phyloP scores from a whole-genome alignment of 2,797 vertebrate genomes.

The Anguilla anguilla region DNA sequence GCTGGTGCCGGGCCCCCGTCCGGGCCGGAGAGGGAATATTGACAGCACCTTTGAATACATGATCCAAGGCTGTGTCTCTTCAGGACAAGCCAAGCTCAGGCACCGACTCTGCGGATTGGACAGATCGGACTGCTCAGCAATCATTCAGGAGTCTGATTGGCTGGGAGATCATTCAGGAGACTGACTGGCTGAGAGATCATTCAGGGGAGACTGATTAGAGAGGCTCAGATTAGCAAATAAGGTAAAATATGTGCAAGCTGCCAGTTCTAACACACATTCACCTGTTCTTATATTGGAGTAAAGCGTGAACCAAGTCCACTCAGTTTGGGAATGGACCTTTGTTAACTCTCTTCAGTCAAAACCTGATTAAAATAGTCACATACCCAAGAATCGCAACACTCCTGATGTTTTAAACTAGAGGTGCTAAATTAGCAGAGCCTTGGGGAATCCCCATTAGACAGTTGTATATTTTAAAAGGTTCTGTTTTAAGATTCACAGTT shows the following conservation, averaged over 20 bases:
- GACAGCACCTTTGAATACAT: conserved; percentile 72
- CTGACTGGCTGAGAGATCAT: neutral
- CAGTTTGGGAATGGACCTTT: conserved; percentile 55
- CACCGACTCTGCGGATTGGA: neutral
- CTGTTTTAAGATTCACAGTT: conserved; percentile 84
- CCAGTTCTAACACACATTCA: neutral
- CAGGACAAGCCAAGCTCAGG: neutral
- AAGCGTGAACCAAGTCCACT: conserved; percentile 68
- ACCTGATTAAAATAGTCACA: conserved; percentile 74
- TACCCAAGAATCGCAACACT: conserved; percentile 69
- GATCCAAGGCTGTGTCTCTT: conserved; percentile 36
- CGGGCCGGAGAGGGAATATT: conserved; percentile 71
- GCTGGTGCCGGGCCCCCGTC: conserved; percentile 63
- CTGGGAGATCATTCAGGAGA: neutral
- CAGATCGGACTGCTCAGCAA: neutral
- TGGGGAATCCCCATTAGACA: conserved; percentile 79
- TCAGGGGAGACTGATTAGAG: neutral
- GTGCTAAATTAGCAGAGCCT: conserved; percentile 77
- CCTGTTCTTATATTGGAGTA: conserved; percentile 42
- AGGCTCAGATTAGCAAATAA: neutral
- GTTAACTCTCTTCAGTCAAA: conserved; percentile 63
- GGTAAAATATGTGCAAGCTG: neutral
- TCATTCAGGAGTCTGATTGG: neutral
- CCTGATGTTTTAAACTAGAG: conserved; percentile 58
- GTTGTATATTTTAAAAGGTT: conserved; percentile 81